Evolutionary conservation across 2,797 vertebrate genomes (phyloP), one percentile per base, ranked within the genome.

Genomic region (Helarctos malayanus): DNA sequence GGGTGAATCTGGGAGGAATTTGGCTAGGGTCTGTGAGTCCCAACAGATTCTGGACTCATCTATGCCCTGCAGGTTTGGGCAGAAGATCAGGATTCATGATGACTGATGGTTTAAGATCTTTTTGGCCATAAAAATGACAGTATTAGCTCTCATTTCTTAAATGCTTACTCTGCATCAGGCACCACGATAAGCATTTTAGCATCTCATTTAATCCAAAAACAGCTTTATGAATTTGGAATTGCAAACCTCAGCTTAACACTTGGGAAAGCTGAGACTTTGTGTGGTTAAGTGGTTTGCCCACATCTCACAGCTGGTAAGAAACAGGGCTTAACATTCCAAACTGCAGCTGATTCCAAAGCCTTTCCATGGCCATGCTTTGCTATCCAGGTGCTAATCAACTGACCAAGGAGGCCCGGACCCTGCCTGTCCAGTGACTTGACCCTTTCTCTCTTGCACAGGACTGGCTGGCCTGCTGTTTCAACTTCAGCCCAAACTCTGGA

Each of bases 201-300:
- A 92, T 92, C 81, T 94, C 68, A 88, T 73, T 95, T 75, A 92
- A 95, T 91, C 63, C 83, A 25, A 61, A 94, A 95, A 21, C 54
- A 91, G 13, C 80, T 89, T 79, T 23, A 32, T 69, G 61, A 41
- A 69, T 38, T 95, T 91, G 41, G 23, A 92, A 45, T 63, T n/a
- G 57, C n/a, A 96, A 92, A 21, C 23, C 41, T 47, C 19, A 6
- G 65, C 71, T 75, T 89, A 82, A 71, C 56, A 68, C 10, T 85
- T 21, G 7, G 16, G 19, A 61, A 96, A 78, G n/a, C 41, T 82
- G 59, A 85, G 61, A 5, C n/a, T 86, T 41, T n/a, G 63, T 68
- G 15, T 13, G 11, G 45, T 25, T 83, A 56, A 83, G 27, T 49
- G 52, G 84, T 49, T 93, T 68, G 15, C 21, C n/a, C 9, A 29